A percentile compares a stretch with the other conserved stretches of the same genome.
phyloP scores from a whole-genome alignment of 2,113 vertebrate genomes.

The Halichoeres trimaculatus region DNA sequence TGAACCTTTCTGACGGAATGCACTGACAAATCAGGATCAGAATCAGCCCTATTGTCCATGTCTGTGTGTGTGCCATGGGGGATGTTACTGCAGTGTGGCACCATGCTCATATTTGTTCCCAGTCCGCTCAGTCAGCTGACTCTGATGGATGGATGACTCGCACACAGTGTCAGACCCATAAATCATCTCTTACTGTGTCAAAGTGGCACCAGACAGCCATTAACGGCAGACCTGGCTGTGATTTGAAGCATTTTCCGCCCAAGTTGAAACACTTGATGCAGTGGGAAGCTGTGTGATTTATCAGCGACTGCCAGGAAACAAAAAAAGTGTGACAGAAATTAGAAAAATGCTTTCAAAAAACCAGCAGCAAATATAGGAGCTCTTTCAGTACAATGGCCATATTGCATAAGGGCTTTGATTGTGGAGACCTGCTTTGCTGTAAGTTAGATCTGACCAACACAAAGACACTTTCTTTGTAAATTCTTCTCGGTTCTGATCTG shows the following conservation, averaged over 20 bases:
- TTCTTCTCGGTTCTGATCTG: no score
- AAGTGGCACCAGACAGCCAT: constrained; percentile 80
- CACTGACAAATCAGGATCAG: background rate
- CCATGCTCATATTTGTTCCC: constrained; percentile 40
- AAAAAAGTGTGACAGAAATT: background rate
- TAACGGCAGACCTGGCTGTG: constrained; percentile 82
- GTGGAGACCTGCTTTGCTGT: no score
- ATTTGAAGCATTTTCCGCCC: constrained; percentile 76
- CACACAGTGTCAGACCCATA: constrained; percentile 82
- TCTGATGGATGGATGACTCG: constrained; percentile 87
- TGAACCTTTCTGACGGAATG: background rate
- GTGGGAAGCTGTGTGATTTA: constrained; percentile 85
- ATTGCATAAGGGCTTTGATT: no score
- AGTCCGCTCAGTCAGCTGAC: constrained; percentile 75
- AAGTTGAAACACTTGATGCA: constrained; percentile 60
- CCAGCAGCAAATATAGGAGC: no score
- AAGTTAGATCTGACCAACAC: background rate
- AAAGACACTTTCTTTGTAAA: background rate
- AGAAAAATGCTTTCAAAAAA: background rate
- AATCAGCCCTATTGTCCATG: background rate
- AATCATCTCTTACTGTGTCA: constrained; percentile 87
- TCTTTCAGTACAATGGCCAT: background rate
- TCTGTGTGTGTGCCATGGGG: background rate
- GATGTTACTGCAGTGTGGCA: constrained; percentile 6
- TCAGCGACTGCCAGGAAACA: constrained; percentile 47